phyloP scores from a whole-genome alignment of 64 coral and sea anemone genomes.

The Stylophora pistillata region DNA sequence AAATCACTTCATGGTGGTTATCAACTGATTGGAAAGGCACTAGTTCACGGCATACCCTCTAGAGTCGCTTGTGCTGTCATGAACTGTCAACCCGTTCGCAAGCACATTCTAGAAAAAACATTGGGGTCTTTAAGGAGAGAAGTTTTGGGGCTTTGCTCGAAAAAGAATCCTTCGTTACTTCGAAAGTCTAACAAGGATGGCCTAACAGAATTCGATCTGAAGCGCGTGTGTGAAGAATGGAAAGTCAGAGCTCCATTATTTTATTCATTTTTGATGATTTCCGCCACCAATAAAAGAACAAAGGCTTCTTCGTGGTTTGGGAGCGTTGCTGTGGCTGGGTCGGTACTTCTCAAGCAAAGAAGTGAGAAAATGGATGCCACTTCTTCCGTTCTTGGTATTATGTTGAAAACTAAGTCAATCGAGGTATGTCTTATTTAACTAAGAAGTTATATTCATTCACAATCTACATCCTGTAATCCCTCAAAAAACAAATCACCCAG shows the following conservation, averaged over 20 bases:
- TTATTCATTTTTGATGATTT: conserved; percentile 65
- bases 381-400: conserved; percentile 42
- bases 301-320: conserved; percentile 40
- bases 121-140: too few relatives aligned
- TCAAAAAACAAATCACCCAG: too few relatives aligned
- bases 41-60: too few relatives aligned
- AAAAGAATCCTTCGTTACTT: too few relatives aligned
- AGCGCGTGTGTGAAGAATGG: conserved; percentile 70
- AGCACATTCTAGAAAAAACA: too few relatives aligned
- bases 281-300: conserved; percentile 57
- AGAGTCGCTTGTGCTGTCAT: too few relatives aligned
- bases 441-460: neutral
- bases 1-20: too few relatives aligned
- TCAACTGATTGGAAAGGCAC: too few relatives aligned
- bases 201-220: too few relatives aligned
- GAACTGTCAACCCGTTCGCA: too few relatives aligned
- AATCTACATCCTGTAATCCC: neutral
- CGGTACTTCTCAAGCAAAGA: conserved; percentile 74
- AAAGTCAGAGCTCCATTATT: conserved; percentile 58
- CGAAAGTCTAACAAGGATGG: too few relatives aligned
- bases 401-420: conserved; percentile 63
- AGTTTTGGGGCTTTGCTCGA: too few relatives aligned
- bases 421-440: conserved; percentile 41
- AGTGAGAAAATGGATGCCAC: conserved; percentile 58
- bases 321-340: conserved; percentile 65